A percentile compares a stretch with the other conserved stretches of the same genome.
phyloP scores from a whole-genome alignment of 2,888 invertebrate genomes.

The Parnassius mnemosyne region DNA sequence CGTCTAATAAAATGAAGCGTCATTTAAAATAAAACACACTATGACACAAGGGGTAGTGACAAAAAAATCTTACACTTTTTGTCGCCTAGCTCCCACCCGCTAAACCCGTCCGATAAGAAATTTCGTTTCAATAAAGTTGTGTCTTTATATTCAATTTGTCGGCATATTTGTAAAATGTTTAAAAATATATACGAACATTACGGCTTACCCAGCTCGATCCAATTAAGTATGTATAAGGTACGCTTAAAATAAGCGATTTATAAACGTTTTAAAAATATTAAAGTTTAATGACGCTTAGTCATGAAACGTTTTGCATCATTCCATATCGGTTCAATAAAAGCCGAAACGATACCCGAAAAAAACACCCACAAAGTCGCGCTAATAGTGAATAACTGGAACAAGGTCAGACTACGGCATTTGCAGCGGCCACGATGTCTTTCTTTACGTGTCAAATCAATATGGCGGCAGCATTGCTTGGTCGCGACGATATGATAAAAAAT shows the following conservation, averaged over 20 bases:
- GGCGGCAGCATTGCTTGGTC: slow-evolving; percentile 43
- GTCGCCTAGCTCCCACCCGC: too few species aligned
- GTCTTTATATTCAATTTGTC: too few species aligned
- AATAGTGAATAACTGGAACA: slow-evolving; percentile 62
- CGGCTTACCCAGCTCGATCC: slow-evolving; percentile 13
- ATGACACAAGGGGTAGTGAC: too few species aligned
- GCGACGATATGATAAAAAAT: slow-evolving; percentile 41
- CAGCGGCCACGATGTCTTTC: slow-evolving; percentile 57
- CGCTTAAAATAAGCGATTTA: slow-evolving; percentile 24
- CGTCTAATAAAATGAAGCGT: too few species aligned
- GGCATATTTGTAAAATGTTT: too few species aligned
- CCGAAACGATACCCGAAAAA: slow-evolving; percentile 33
- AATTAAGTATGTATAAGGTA: slow-evolving; percentile 3
- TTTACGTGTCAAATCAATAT: slow-evolving; percentile 70
- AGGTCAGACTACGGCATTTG: slow-evolving; percentile 58
- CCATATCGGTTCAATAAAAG: slow-evolving; percentile 25
- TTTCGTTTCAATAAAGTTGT: too few species aligned
- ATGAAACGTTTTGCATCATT: slow-evolving; percentile 27
- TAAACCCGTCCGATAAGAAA: too few species aligned
- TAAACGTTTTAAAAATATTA: slow-evolving; percentile 6
- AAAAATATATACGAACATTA: slow-evolving; percentile 19
- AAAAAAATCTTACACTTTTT: too few species aligned
- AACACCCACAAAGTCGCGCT: slow-evolving; percentile 38
- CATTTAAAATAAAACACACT: too few species aligned
- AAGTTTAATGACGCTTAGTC: slow-evolving; percentile 13